Percentiles rank a stretch among this genome's conserved stretches.
phyloP scores from a whole-genome alignment of 64 coral and sea anemone species.

The Platygyra sinensis region DNA sequence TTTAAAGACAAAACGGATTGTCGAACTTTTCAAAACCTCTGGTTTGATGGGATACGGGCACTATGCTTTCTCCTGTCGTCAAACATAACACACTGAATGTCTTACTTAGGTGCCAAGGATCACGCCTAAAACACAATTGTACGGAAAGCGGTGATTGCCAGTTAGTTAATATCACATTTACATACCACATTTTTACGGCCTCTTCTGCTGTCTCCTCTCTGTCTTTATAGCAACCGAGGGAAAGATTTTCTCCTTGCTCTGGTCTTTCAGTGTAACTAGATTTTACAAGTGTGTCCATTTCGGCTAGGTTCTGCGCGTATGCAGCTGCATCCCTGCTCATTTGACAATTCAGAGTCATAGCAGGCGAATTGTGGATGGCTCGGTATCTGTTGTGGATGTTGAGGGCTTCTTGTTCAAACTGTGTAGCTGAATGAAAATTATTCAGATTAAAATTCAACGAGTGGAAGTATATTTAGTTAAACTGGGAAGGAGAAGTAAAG shows the following conservation, averaged over 20 bases:
- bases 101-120: no score
- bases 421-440: background rate
- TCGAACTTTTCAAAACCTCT: no score
- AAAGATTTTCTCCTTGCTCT: conserved; percentile 79
- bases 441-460: no score
- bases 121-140: no score
- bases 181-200: conserved; percentile 76
- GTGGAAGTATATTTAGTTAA: no score
- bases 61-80: no score
- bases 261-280: conserved; percentile 59
- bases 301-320: conserved; percentile 72
- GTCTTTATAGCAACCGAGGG: conserved; percentile 51
- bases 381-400: conserved; percentile 83
- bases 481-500: no score
- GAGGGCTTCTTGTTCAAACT: conserved; percentile 73
- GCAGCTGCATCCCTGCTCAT: conserved; percentile 56
- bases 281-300: conserved; percentile 45
- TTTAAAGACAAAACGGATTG: no score
- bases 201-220: conserved; percentile 48
- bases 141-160: no score
- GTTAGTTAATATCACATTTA: background rate
- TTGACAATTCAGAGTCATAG: conserved; percentile 69
- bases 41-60: no score
- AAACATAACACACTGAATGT: no score
- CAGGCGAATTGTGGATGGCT: conserved; percentile 61